These are phyloP conservation scores for Anoncus sp. DNA, from an alignment of 2,888 invertebrate species.

Conservation along the genomic window DNA sequence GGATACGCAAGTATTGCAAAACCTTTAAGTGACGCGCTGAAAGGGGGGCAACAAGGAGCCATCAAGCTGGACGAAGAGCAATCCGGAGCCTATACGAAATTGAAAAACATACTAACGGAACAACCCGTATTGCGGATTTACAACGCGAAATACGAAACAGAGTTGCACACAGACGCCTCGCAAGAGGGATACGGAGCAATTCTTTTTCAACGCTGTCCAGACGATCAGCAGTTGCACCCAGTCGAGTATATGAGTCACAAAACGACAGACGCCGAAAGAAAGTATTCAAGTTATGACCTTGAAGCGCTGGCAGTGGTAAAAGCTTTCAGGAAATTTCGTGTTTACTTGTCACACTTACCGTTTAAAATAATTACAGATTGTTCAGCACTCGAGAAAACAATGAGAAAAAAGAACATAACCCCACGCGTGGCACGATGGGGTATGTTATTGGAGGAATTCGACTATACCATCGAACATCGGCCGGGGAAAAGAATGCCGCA, in stretches of 20 bases:
- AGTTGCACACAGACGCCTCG: constrained; percentile 65
- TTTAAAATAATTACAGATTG: constrained; percentile 72
- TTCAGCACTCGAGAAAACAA: constrained; percentile 52
- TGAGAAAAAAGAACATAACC: constrained; percentile 63
- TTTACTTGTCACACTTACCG: constrained; percentile 68
- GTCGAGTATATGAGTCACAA: constrained; percentile 71
- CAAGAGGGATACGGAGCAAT: constrained; percentile 68
- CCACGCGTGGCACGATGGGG: constrained; percentile 66
- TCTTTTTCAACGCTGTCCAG: constrained; percentile 67
- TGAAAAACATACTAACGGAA: constrained; percentile 48
- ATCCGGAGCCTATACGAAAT: constrained; percentile 36
- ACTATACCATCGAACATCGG: constrained; percentile 66
- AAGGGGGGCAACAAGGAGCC: constrained; percentile 48
- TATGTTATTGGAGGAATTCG: constrained; percentile 63
- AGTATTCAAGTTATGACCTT: constrained; percentile 70
- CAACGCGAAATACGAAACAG: constrained; percentile 47
- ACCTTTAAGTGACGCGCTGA: constrained; percentile 70
- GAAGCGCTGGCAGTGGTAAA: constrained; percentile 71
- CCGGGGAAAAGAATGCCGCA: constrained; percentile 67
- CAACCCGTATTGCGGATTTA: constrained; percentile 59
- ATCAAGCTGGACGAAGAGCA: constrained; percentile 56
- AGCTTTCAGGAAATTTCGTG: constrained; percentile 65
- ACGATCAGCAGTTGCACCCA: constrained; percentile 65
- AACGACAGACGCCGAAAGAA: constrained; percentile 68
- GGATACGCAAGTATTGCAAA: constrained; percentile 65